Evolutionary conservation across 2,797 vertebrate genomes (phyloP).

Genomic region (Numenius phaeopus): DNA sequence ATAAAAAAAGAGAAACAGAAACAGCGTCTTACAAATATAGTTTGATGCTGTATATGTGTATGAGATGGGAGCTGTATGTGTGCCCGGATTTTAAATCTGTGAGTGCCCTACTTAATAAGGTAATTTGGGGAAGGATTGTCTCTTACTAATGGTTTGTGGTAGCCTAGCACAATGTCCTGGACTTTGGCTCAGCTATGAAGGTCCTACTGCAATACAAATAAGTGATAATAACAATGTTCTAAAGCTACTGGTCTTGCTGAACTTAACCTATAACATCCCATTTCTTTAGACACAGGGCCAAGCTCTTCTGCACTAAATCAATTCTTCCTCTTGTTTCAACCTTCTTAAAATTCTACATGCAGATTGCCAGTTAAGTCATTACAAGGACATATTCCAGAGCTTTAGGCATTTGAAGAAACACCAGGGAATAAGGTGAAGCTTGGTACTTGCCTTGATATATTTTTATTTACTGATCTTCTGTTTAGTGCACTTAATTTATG

Average conservation of each 20-base stretch:
- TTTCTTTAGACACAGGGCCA: slow-evolving; percentile 6
- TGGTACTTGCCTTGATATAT: slow-evolving; percentile 22
- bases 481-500: slow-evolving; percentile 59
- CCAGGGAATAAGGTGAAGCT: not conserved
- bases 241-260: slow-evolving; percentile 1
- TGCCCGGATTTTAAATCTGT: not conserved
- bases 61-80: not conserved
- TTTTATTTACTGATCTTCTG: slow-evolving; percentile 68
- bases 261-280: slow-evolving; percentile 11
- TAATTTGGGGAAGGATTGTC: not conserved
- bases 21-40: not conserved
- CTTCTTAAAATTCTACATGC: slow-evolving; percentile 48
- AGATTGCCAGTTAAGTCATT: slow-evolving; percentile 21
- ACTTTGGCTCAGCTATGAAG: not conserved
- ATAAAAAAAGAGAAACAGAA: not conserved
- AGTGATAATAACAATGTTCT: not conserved
- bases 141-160: not conserved
- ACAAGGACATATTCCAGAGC: slow-evolving; percentile 21
- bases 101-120: not conserved
- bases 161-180: not conserved
- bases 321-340: not conserved
- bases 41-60: not conserved
- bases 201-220: not conserved
- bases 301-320: slow-evolving; percentile 31
- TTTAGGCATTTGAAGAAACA: not conserved